Evolutionary conservation across 2,888 invertebrate genomes (phyloP), one percentile per base, ranked within the genome.

Genomic region (Calameuta idolon): DNA sequence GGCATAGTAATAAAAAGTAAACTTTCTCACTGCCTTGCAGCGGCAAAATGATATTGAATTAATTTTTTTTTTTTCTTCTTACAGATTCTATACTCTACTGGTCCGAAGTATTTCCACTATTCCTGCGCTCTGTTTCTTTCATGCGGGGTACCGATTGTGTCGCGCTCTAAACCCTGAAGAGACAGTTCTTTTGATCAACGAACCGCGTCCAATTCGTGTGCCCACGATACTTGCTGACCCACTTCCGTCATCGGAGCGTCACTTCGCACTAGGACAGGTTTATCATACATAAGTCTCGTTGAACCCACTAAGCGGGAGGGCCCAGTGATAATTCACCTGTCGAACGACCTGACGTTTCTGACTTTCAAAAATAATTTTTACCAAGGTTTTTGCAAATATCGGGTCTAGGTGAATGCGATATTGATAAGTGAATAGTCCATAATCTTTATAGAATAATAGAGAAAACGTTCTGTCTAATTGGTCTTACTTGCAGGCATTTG

Each of bases 41-140:
- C 55, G 3, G 23, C 5, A 55, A 23, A 55, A 55, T 55, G 55
- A 55, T 23, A 55, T 55, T 55, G 55, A 55, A 55, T 55, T 55
- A 55, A 23, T 33, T 33, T 33, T 3, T 23, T 9, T 1, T 23
- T 23, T 23, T 55, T 55, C 23, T 23, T 55, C 55, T 55, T 55
- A 23, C 9, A 23, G 23, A 55, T 23, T 55, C 55, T 9, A 23
- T 55, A 55, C 55, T 55, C 55, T 23, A 23, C 23, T 55, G 55
- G 55, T 55, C 55, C 55, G 55, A 9, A 55, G 55, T 55, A 55
- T 55, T 55, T 55, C 55, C 23, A 55, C 55, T 55, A 55, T 55
- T 84, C 83, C 82, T 85, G 82, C 87, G 85, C 86, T 86, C 87
- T 88, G 85, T 87, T 87, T 87, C 76, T 79, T 81, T 85, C 80